A percentile compares a stretch with the other conserved stretches of the same genome.
Conservation (phyloP, 2,888 invertebrate species). For the Diploptera punctata region DNA sequence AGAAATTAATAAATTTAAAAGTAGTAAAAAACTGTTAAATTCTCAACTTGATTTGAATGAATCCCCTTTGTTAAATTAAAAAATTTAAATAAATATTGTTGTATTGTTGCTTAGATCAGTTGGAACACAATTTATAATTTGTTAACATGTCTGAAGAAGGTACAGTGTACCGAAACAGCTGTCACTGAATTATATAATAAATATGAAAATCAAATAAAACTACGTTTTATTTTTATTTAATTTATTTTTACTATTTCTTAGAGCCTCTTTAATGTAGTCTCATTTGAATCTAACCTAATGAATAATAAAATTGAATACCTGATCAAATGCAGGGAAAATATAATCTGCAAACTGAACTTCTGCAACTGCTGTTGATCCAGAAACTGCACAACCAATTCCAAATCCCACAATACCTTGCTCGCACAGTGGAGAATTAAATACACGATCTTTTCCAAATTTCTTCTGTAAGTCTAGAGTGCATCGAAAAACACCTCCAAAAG, state of each 20-base stretch:
- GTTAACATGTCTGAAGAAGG: too few relatives aligned
- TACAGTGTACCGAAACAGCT: too few relatives aligned
- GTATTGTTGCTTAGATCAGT: too few relatives aligned
- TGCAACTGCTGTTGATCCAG: conserved; percentile 93
- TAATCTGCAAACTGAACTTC: conserved; percentile 99
- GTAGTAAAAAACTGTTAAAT: too few relatives aligned
- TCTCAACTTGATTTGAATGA: too few relatives aligned
- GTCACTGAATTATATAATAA: too few relatives aligned
- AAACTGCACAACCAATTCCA: conserved; percentile 90
- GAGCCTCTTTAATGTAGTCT: background rate
- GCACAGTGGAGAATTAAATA: conserved; percentile 96
- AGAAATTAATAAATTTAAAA: too few relatives aligned
- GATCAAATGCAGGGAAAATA: conserved; percentile 98
- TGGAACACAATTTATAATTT: too few relatives aligned
- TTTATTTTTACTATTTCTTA: background rate
- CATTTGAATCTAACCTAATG: background rate
- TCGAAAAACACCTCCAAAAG: conserved; percentile 97
- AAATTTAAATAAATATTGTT: too few relatives aligned
- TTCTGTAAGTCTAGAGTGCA: conserved; percentile 93
- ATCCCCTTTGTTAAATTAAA: too few relatives aligned
- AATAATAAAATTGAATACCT: conserved; percentile 68
- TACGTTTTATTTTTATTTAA: too few relatives aligned
- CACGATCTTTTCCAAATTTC: conserved; percentile 90
- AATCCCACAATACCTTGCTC: conserved; percentile 98
- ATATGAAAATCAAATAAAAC: too few relatives aligned